Conservation (phyloP, 2,888 invertebrate species). For the Ichneumoninae sp. region DNA sequence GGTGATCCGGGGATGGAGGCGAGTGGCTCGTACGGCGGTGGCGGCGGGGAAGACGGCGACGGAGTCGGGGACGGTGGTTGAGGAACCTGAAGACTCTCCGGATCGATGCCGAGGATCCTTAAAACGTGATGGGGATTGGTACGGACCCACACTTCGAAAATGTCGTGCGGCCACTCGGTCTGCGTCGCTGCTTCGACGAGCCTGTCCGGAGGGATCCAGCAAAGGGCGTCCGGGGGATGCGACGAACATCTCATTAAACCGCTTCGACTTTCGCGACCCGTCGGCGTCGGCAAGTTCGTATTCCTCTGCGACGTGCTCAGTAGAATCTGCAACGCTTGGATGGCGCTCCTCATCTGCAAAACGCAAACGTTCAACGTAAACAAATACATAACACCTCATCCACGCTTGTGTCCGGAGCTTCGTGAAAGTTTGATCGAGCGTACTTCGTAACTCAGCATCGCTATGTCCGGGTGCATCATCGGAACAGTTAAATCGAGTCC, state of each 20-base stretch:
- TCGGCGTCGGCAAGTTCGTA: conserved; percentile 89
- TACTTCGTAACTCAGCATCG: conserved; percentile 93
- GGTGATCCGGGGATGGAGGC: conserved; percentile 84
- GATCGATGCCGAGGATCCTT: conserved; percentile 90
- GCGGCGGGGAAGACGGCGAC: conserved; percentile 81
- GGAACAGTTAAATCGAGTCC: conserved; percentile 92
- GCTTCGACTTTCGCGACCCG: conserved; percentile 78
- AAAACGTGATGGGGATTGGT: conserved; percentile 91
- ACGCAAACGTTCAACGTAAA: conserved; percentile 1
- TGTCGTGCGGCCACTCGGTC: conserved; percentile 87
- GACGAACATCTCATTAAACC: conserved; percentile 91
- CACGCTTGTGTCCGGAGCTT: not conserved
- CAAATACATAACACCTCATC: not conserved
- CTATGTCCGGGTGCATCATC: conserved; percentile 93
- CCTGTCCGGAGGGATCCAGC: conserved; percentile 87
- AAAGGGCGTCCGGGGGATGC: conserved; percentile 94
- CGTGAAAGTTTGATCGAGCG: not conserved
- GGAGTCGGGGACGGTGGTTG: conserved; percentile 78
- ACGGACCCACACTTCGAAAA: conserved; percentile 88
- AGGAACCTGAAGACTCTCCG: conserved; percentile 84
- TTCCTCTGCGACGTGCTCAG: conserved; percentile 93
- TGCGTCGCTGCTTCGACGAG: conserved; percentile 85
- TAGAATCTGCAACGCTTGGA: conserved; percentile 93
- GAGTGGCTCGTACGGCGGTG: conserved; percentile 85
- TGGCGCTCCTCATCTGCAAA: conserved; percentile 91